Percentiles rank a stretch among this genome's conserved stretches.
phyloP scores from a whole-genome alignment of 2,888 invertebrate genomes.

The Cyrtodaria siliqua region DNA sequence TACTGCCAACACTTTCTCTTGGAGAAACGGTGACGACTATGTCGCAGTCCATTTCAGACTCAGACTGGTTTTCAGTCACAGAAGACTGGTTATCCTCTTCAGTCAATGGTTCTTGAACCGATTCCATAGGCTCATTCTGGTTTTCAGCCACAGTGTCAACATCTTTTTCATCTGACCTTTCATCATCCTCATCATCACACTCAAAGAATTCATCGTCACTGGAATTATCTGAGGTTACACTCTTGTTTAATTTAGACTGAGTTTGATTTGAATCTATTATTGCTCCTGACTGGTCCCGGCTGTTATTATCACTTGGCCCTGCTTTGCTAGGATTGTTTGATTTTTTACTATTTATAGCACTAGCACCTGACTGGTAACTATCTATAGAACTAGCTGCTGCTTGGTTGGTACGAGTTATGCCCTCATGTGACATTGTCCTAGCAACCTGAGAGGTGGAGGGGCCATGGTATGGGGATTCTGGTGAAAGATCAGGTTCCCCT shows the following conservation, averaged over 20 bases:
- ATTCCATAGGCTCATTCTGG: slow-evolving; percentile 15
- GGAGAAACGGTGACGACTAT: slow-evolving; percentile 45
- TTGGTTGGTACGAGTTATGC: not conserved
- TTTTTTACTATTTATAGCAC: slow-evolving; percentile 17
- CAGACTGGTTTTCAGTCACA: slow-evolving; percentile 35
- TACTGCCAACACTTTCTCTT: slow-evolving; percentile 43
- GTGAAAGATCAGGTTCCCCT: slow-evolving; percentile 38
- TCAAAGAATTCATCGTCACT: slow-evolving; percentile 84
- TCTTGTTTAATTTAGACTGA: slow-evolving; percentile 3
- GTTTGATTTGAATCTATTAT: slow-evolving; percentile 2
- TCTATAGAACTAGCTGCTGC: not conserved
- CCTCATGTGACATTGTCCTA: slow-evolving; percentile 53
- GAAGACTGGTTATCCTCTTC: no score
- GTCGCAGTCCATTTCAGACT: slow-evolving; percentile 41
- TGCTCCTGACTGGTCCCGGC: not conserved
- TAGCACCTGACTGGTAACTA: not conserved
- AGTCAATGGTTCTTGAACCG: slow-evolving; percentile 7
- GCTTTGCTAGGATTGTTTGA: slow-evolving; percentile 24
- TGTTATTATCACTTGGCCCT: not conserved
- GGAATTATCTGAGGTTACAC: slow-evolving; percentile 31
- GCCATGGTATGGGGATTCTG: slow-evolving; percentile 49
- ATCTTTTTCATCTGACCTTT: slow-evolving; percentile 49
- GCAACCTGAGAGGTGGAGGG: slow-evolving; percentile 60
- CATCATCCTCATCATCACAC: slow-evolving; percentile 73
- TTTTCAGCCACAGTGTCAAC: slow-evolving; percentile 29